These are phyloP conservation scores for Argya squamiceps DNA, from an alignment of 2,797 vertebrate genomes.

Conservation along the genomic window DNA sequence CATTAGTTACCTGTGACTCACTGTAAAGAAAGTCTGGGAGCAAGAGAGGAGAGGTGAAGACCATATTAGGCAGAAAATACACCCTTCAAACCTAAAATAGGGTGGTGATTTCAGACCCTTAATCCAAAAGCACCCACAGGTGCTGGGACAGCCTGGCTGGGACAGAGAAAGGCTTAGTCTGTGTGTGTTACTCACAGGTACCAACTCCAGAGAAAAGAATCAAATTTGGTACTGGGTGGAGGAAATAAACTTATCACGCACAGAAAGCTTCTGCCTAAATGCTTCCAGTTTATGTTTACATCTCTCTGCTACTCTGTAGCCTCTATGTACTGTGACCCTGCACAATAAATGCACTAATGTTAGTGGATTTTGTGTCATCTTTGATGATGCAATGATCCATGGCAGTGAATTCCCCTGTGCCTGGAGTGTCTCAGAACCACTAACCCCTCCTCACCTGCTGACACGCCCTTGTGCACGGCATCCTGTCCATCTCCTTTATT, in stretches of 20 bases:
- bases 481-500: background rate
- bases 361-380: background rate
- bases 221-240: background rate
- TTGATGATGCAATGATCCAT: background rate
- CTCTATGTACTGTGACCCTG: background rate
- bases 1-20: conserved; percentile 37
- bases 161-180: background rate
- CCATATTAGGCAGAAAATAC: background rate
- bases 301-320: background rate
- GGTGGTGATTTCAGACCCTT: background rate
- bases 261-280: background rate
- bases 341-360: background rate
- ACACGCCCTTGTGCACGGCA: background rate
- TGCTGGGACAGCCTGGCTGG: background rate
- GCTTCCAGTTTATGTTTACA: background rate
- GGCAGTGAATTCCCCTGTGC: background rate
- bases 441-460: conserved; percentile 45
- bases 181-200: background rate
- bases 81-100: background rate
- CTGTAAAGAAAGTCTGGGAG: background rate
- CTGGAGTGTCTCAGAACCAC: background rate
- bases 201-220: background rate
- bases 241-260: background rate
- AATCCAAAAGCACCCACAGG: background rate
- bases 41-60: background rate